phyloP scores from a whole-genome alignment of 2,888 invertebrate species.

The Xanthia togata region DNA sequence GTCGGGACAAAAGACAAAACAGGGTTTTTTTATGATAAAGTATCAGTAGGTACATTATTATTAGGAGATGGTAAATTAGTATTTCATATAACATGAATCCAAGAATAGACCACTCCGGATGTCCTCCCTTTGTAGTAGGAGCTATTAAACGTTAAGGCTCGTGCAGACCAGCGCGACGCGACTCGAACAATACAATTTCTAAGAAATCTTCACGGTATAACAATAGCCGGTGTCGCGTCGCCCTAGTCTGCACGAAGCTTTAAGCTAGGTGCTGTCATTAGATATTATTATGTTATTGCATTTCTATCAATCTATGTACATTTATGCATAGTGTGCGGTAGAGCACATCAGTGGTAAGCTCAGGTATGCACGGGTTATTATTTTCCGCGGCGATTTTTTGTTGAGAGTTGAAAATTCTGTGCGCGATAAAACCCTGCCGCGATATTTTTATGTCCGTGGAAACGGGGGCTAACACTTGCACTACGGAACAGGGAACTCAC shows the following conservation, averaged over 20 bases:
- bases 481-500: background rate
- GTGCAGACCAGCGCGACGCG: no score
- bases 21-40: background rate
- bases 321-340: no score
- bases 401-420: background rate
- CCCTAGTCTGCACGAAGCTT: no score
- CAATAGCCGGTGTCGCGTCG: no score
- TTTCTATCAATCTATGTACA: background rate
- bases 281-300: no score
- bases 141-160: background rate
- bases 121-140: slow-evolving; percentile 15
- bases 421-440: background rate
- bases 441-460: background rate
- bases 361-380: no score
- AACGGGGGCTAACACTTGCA: background rate
- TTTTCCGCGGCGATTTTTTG: background rate
- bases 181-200: no score
- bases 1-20: background rate
- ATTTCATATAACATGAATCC: background rate
- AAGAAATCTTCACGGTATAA: no score
- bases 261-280: no score
- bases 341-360: background rate
- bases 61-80: background rate
- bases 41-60: slow-evolving; percentile 1
- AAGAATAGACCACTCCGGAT: slow-evolving; percentile 10